A percentile compares a stretch with the other conserved stretches of the same genome.
Evolutionary conservation across 2,888 invertebrate genomes (phyloP).

Genomic region (Lagria hirta): DNA sequence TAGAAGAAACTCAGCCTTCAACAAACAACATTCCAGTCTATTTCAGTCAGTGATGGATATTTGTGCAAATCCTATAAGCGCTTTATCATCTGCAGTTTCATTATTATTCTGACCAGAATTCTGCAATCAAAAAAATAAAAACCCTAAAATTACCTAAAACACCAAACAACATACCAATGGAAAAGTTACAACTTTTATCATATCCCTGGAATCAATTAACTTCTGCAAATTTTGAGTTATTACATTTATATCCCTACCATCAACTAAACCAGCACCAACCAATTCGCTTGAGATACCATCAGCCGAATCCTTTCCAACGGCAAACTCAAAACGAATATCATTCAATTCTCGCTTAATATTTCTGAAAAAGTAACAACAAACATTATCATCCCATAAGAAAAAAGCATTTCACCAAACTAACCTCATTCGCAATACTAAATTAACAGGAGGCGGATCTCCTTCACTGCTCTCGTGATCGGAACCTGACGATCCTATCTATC

Average conservation of each 20-base stretch:
- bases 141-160: too few species aligned
- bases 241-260: constrained; percentile 86
- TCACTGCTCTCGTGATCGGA: constrained; percentile 54
- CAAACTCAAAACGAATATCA: constrained; percentile 97
- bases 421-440: constrained; percentile 88
- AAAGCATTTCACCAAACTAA: constrained; percentile 49
- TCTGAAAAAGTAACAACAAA: constrained; percentile 55
- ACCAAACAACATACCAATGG: constrained; percentile 80
- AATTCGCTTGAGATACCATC: constrained; percentile 94
- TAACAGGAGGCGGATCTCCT: constrained; percentile 59
- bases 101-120: constrained; percentile 69
- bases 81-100: constrained; percentile 90
- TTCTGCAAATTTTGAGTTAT: constrained; percentile 92
- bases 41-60: constrained; percentile 85
- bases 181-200: constrained; percentile 80
- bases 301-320: constrained; percentile 82
- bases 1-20: constrained; percentile 33
- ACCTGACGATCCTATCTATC: constrained; percentile 51
- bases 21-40: constrained; percentile 32
- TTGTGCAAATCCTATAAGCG: constrained; percentile 96
- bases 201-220: constrained; percentile 73
- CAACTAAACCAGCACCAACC: constrained; percentile 92
- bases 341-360: constrained; percentile 90
- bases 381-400: too few species aligned
- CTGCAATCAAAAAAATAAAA: constrained; percentile 51